Base-by-base conservation (phyloP, 2,113 vertebrate genomes). In the Thamnaconus septentrionalis region DNA sequence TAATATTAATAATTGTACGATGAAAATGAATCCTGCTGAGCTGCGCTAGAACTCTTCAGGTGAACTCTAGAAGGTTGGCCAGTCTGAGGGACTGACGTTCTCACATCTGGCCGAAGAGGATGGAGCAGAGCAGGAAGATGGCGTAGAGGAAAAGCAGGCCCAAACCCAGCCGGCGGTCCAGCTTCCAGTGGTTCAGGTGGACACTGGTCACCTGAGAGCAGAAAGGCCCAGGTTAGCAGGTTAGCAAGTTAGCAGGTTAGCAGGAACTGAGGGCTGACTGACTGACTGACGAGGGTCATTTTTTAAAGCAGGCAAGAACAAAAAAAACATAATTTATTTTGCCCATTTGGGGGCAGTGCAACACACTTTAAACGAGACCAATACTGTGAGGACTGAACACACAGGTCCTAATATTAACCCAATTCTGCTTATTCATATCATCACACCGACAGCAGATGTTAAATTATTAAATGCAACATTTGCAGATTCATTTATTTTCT, bases 61-160 rank as follows among this genome's bases (percentile, higher is more conserved):
- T 41, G 55, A 48, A 64, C 57, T 41, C 18, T 31, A 1, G 18
- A 58, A 59, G 18, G 47, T 64, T 46, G n/a, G 44, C 49, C 45
- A 52, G 18, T 41, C 55, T 42, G 61, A 72, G 40, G 44, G 72
- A 65, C 65, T 44, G 8, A 49, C 55, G 40, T 55, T 61, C 78
- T 90, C 87, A 93, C 85, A 93, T 91, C 76, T 90, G 90, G 39
- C 90, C 90, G 8, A 93, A 92, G 63, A 93, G 67, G 79, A 93
- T 90, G 78, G 92, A 91, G 85, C 87, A 91, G 81, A 92, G 89
- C 48, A 93, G 85, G 82, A 93, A 93, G 77, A 93, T 79, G 57
- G 87, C 79, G 66, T 93, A 93, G 58, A 93, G 91, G 43, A 89
- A 79, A 77, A 93, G 1, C 6, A 92, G 84, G 5, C 91, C 84